Conservation (phyloP, 2,797 vertebrate genomes). For the Gymnothorax javanicus region DNA sequence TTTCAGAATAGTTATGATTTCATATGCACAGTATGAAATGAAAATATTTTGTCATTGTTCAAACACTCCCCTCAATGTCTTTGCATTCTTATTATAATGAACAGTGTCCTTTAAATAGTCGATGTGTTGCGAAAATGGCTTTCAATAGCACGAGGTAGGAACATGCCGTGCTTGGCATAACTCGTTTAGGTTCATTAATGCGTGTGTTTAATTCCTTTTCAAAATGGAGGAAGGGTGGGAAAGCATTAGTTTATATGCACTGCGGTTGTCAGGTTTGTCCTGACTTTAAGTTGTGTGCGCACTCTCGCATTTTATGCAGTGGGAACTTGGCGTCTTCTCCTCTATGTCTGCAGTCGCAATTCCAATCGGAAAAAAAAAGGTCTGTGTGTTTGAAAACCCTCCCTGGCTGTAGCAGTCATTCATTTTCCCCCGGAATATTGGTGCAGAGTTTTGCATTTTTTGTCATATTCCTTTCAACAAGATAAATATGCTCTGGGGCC, state of each 20-base stretch:
- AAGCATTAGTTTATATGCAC: neutral
- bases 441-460: slow-evolving; percentile 42
- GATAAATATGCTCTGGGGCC: slow-evolving; percentile 68
- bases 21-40: neutral
- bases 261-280: neutral
- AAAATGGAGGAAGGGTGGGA: neutral
- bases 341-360: neutral
- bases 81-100: neutral
- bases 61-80: neutral
- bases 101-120: neutral
- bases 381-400: neutral
- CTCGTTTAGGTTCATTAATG: slow-evolving; percentile 20
- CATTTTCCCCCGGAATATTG: slow-evolving; percentile 49
- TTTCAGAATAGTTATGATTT: slow-evolving; percentile 35
- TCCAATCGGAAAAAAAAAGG: neutral
- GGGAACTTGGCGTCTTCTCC: neutral
- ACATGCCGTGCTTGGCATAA: slow-evolving; percentile 60
- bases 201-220: neutral
- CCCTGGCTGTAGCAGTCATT: slow-evolving; percentile 14
- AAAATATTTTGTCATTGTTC: neutral
- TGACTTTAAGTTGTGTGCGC: neutral
- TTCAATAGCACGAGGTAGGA: slow-evolving; percentile 29
- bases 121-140: neutral
- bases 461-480: slow-evolving; percentile 65
- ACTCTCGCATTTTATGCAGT: neutral